Conservation (phyloP, 1,140 invertebrate genomes). For the Hesperophylax magnus region DNA sequence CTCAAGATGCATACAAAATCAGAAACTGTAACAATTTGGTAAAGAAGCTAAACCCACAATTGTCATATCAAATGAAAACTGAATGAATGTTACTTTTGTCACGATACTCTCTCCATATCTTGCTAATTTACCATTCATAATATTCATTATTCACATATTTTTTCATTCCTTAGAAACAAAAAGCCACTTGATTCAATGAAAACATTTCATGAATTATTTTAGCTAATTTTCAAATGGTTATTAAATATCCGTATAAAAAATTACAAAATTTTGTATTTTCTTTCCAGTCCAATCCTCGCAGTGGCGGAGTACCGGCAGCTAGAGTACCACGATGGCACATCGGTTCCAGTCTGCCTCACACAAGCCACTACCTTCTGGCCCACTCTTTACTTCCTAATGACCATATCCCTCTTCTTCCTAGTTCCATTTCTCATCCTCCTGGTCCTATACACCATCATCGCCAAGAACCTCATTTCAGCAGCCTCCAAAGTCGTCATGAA, state of each 20-base stretch:
- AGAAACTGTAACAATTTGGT: too few relatives aligned
- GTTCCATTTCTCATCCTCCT: conserved; percentile 83
- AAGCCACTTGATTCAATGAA: background rate
- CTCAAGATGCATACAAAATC: too few relatives aligned
- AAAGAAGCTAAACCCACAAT: too few relatives aligned
- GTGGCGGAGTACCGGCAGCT: conserved; percentile 75
- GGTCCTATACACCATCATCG: conserved; percentile 83
- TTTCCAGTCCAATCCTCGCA: conserved; percentile 76
- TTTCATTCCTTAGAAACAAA: background rate
- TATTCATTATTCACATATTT: too few relatives aligned
- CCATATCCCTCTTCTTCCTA: conserved; percentile 82
- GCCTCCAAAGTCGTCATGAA: conserved; percentile 73
- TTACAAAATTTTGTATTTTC: conserved; percentile 22
- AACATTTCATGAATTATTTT: background rate
- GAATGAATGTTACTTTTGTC: too few relatives aligned
- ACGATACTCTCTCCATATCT: too few relatives aligned
- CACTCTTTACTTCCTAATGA: conserved; percentile 80
- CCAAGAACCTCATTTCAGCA: conserved; percentile 79
- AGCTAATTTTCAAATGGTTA: too few relatives aligned
- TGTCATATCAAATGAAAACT: too few relatives aligned
- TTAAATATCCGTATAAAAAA: background rate
- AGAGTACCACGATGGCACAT: conserved; percentile 69
- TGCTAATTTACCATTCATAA: too few relatives aligned
- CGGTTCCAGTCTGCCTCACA: conserved; percentile 77
- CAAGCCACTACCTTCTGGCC: conserved; percentile 78